These are phyloP conservation scores for Ceratotherium simum DNA, from an alignment of 2,113 vertebrate genomes.

Conservation along the genomic window DNA sequence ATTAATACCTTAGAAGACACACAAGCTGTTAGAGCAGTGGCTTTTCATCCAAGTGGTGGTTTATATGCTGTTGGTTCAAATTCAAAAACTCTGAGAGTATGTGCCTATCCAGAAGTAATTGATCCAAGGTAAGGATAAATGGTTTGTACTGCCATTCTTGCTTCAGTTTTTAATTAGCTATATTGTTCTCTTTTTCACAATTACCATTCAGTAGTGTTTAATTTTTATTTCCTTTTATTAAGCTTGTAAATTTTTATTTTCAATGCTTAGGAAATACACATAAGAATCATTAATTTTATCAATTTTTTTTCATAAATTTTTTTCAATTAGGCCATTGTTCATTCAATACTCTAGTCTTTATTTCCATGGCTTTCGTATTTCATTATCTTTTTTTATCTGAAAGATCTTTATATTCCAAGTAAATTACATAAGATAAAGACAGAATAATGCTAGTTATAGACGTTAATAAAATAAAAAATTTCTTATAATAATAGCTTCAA, in stretches of 20 bases:
- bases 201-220: neutral
- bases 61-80: conserved; percentile 99
- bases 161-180: conserved; percentile 10
- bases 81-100: conserved; percentile 98
- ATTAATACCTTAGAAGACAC: conserved; percentile 97
- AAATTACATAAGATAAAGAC: neutral
- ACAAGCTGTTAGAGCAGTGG: conserved; percentile 97
- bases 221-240: neutral
- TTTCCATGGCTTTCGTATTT: conserved; percentile 33
- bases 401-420: neutral
- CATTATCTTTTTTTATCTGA: neutral
- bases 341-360: neutral
- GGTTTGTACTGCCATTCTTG: neutral
- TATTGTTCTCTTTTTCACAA: neutral
- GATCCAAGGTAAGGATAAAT: conserved; percentile 88
- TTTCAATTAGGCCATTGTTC: neutral
- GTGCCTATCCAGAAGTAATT: conserved; percentile 93
- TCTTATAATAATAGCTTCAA: neutral
- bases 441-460: neutral
- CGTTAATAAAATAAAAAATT: neutral
- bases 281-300: neutral
- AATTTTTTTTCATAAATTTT: neutral
- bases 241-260: conserved; percentile 46
- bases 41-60: conserved; percentile 96
- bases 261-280: conserved; percentile 49